Evolutionary conservation across 1,140 invertebrate species (phyloP).

Genomic region (Drosophila bocki): DNA sequence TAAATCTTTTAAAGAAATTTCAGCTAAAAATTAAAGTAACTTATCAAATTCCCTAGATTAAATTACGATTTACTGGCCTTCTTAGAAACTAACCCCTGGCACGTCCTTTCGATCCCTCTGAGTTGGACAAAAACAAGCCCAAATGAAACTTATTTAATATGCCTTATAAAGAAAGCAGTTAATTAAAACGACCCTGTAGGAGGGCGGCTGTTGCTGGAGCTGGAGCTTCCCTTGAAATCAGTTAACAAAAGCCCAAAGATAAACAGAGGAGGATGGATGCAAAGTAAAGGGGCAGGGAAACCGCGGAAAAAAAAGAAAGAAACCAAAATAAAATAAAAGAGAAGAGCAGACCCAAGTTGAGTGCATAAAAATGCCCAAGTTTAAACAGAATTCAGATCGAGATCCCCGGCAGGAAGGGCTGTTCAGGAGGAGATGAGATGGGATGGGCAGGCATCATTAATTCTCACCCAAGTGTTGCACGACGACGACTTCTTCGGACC

Average conservation of each 20-base stretch:
- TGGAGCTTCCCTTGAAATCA: slow-evolving; percentile 70
- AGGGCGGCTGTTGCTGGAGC: slow-evolving; percentile 35
- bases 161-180: slow-evolving; percentile 66
- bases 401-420: slow-evolving; percentile 27
- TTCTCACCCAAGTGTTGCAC: slow-evolving; percentile 79
- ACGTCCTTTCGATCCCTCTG: slow-evolving; percentile 21
- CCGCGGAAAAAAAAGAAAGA: slow-evolving; percentile 16
- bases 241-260: slow-evolving; percentile 64
- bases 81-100: slow-evolving; percentile 24
- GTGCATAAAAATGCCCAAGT: slow-evolving; percentile 61
- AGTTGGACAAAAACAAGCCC: slow-evolving; percentile 22
- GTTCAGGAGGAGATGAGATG: background rate
- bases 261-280: slow-evolving; percentile 28
- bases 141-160: slow-evolving; percentile 46
- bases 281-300: slow-evolving; percentile 32
- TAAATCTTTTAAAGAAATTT: too few relatives aligned
- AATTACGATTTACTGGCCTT: background rate
- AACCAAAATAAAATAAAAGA: slow-evolving; percentile 13
- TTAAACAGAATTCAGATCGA: slow-evolving; percentile 69
- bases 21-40: background rate
- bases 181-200: slow-evolving; percentile 63
- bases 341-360: slow-evolving; percentile 12
- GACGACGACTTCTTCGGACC: slow-evolving; percentile 27
- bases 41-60: slow-evolving; percentile 4
- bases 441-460: slow-evolving; percentile 76